phyloP scores from a whole-genome alignment of 2,113 vertebrate species.

The Catagonus wagneri region DNA sequence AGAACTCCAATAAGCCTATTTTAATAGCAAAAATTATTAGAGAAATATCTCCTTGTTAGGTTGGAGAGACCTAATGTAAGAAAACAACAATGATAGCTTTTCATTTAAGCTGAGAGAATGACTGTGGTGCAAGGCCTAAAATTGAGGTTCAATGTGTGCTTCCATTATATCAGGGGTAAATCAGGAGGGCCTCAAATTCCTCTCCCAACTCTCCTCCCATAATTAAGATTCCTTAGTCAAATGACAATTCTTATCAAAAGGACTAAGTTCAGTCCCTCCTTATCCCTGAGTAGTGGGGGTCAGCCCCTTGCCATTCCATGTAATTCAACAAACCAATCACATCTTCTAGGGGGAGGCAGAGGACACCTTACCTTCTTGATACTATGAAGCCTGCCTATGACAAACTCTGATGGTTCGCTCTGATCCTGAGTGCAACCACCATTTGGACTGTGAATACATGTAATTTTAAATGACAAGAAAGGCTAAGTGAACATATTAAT shows the following conservation, averaged over 20 bases:
- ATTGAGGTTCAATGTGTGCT: neutral
- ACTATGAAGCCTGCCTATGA: neutral
- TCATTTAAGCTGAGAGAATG: neutral
- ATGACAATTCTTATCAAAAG: neutral
- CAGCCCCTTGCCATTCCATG: neutral
- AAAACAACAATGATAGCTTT: neutral
- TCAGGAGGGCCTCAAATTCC: neutral
- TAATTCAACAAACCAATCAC: neutral
- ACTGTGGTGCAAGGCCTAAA: neutral
- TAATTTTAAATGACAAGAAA: neutral
- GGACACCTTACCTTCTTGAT: neutral
- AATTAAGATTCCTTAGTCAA: neutral
- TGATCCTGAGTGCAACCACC: neutral
- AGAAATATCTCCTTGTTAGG: neutral
- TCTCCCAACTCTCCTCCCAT: neutral
- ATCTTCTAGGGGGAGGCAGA: neutral
- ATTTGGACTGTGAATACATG: neutral
- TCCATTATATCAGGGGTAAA: too few relatives aligned
- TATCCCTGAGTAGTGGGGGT: neutral
- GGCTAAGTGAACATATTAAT: neutral
- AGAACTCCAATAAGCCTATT: neutral
- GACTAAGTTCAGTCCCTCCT: neutral
- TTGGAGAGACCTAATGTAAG: neutral
- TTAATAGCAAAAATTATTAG: neutral
- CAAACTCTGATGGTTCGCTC: neutral